Conservation (phyloP, 2,888 invertebrate species). For the Myopa tessellatipennis region DNA sequence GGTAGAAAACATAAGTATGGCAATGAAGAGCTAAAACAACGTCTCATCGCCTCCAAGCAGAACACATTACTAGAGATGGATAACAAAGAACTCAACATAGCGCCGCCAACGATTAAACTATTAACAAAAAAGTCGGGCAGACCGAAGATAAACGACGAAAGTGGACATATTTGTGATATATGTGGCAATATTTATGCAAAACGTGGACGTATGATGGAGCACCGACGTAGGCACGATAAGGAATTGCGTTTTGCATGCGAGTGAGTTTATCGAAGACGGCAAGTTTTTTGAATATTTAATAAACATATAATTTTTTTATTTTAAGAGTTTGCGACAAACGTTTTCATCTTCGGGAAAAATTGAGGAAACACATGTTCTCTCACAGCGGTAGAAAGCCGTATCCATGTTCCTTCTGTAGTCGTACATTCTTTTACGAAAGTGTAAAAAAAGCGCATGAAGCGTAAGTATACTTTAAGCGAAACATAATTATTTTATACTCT, state of each 20-base stretch:
- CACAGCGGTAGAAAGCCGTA: constrained; percentile 63
- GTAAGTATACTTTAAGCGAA: constrained; percentile 49
- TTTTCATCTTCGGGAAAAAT: constrained; percentile 60
- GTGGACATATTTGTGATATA: constrained; percentile 61
- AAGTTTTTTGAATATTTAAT: not conserved
- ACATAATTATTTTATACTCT: too few relatives aligned
- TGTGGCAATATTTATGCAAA: constrained; percentile 64
- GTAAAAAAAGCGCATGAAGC: constrained; percentile 63
- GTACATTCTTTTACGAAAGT: constrained; percentile 63
- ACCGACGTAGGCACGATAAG: constrained; percentile 60
- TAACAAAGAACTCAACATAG: not conserved
- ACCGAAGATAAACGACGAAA: constrained; percentile 48
- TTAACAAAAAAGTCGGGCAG: constrained; percentile 11
- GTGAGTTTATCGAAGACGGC: constrained; percentile 52
- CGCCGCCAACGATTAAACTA: not conserved
- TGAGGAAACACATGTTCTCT: constrained; percentile 63
- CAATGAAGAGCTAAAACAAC: constrained; percentile 22
- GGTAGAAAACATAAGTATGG: constrained; percentile 10
- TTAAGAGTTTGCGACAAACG: constrained; percentile 59
- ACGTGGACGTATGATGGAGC: constrained; percentile 63
- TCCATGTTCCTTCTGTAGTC: constrained; percentile 61
- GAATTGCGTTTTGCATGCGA: constrained; percentile 61
- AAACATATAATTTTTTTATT: not conserved
- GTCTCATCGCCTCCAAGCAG: not conserved
- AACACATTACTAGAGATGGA: not conserved